These are phyloP conservation scores for Drosophila merina DNA, from an alignment of 2,888 invertebrate species.

Conservation along the genomic window DNA sequence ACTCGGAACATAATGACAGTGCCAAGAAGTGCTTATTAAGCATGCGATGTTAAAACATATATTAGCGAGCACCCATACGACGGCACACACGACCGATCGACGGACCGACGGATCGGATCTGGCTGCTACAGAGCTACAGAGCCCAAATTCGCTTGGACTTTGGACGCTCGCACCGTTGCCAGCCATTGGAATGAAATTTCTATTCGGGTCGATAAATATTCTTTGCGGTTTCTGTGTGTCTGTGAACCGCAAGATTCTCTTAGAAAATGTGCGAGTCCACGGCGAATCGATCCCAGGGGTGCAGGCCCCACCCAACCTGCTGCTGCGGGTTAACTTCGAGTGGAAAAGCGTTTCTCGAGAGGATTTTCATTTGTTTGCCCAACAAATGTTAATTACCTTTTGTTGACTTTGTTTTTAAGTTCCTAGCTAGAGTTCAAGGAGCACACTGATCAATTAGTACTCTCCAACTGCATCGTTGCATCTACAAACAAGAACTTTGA, in stretches of 20 bases:
- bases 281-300: slow-evolving; percentile 5
- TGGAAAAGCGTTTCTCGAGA: slow-evolving; percentile 2
- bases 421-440: slow-evolving; percentile 22
- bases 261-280: neutral
- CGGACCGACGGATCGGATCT: slow-evolving; percentile 10
- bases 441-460: slow-evolving; percentile 28
- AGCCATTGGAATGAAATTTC: slow-evolving; percentile 65
- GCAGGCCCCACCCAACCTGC: slow-evolving; percentile 1
- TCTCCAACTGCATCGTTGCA: slow-evolving; percentile 7
- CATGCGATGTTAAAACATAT: slow-evolving; percentile 55
- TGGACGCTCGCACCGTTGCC: slow-evolving; percentile 47
- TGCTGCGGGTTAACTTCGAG: neutral
- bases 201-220: slow-evolving; percentile 62
- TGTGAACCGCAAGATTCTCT: slow-evolving; percentile 8
- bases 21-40: slow-evolving; percentile 68
- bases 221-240: slow-evolving; percentile 14
- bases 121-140: slow-evolving; percentile 8
- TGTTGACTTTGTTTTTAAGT: slow-evolving; percentile 24
- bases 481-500: slow-evolving; percentile 12
- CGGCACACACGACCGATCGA: too few species aligned
- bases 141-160: slow-evolving; percentile 61
- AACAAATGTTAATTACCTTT: slow-evolving; percentile 16
- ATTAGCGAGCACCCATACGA: slow-evolving; percentile 34
- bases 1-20: slow-evolving; percentile 56
- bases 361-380: slow-evolving; percentile 17